Conservation (phyloP, 2,888 invertebrate species). For the Drosophila maculinotata region DNA sequence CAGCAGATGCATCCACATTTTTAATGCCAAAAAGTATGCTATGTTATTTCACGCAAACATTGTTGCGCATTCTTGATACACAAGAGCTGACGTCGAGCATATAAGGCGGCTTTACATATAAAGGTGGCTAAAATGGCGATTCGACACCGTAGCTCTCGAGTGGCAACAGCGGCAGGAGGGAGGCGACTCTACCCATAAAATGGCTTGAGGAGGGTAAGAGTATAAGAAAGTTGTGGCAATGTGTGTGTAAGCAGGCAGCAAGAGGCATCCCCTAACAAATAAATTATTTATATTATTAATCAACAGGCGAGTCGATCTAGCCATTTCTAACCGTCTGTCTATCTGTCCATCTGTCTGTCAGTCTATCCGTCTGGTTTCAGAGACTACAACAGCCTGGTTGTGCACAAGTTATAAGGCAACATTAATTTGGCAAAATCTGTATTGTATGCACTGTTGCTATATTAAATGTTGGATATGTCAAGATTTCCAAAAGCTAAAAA, state of each 20-base stretch:
- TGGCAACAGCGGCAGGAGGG: background rate
- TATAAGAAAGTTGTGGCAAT: slow-evolving; percentile 2
- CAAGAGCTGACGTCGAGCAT: background rate
- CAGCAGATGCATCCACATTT: slow-evolving; percentile 25
- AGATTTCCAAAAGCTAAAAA: background rate
- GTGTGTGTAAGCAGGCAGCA: background rate
- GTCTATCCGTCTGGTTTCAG: too few relatives aligned
- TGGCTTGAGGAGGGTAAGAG: slow-evolving; percentile 3
- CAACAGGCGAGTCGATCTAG: too few relatives aligned
- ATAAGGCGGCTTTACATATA: slow-evolving; percentile 7
- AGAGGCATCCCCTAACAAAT: background rate
- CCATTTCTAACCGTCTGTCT: too few relatives aligned
- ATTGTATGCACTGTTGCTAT: too few relatives aligned
- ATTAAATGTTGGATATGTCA: too few relatives aligned
- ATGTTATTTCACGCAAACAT: slow-evolving; percentile 53
- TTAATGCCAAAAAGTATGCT: slow-evolving; percentile 39
- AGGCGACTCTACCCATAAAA: background rate
- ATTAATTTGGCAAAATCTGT: too few relatives aligned
- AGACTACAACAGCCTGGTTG: too few relatives aligned
- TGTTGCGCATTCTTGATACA: slow-evolving; percentile 43
- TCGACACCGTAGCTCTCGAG: slow-evolving; percentile 3
- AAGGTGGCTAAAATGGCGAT: slow-evolving; percentile 6
- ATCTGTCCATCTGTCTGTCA: too few relatives aligned
- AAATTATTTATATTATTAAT: background rate
- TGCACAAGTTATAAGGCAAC: too few relatives aligned